Evolutionary conservation across 2,797 vertebrate genomes (phyloP), one percentile per base, ranked within the genome.

Genomic region (Decapterus maruadsi): DNA sequence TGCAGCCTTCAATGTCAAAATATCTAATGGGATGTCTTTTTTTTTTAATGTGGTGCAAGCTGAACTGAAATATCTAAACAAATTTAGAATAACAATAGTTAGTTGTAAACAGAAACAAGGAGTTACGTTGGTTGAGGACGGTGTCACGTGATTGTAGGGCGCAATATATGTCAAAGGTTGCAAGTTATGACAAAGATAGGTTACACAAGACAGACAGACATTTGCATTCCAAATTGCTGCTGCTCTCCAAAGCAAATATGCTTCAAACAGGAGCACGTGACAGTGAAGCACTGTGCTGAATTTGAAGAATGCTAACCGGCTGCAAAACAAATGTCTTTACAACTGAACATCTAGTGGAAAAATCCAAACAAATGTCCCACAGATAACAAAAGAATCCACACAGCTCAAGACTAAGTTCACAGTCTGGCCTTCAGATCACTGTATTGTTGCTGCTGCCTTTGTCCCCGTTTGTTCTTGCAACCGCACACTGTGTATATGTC

Each of bases 171-270:
- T 11, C 1, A 6, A 22, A 10, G 4, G 13, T 4, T 12, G 20
- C 22, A 13, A 26, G 20, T 53, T 51, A 51, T 12, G n/a, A 22
- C 20, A 26, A 53, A 22, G 14, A 36, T 57, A 57, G 29, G 4
- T 29, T 36, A 36, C 34, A 36, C 34, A 4, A 2, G 4, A 1
- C 1, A 53, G 38, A 43, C 1, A 54, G 13, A n/a, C 12, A 12
- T 82, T 74, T 77, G 54, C 42, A 19, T 65, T 61, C 26, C 4
- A 59, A 70, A 50, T 62, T 1, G 1, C 6, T 45, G 38, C 8
- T 20, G 26, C 36, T 57, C 10, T 20, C 0, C 20, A 1, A 48
- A 20, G 14, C n/a, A 40, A 43, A 63, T 10, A 12, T 12, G 34
- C 12, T n/a, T 40, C 14, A 19, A 5, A 67, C 16, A 0, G 10